Conservation (phyloP, 2,113 vertebrate species). For the Ceratotherium simum region DNA sequence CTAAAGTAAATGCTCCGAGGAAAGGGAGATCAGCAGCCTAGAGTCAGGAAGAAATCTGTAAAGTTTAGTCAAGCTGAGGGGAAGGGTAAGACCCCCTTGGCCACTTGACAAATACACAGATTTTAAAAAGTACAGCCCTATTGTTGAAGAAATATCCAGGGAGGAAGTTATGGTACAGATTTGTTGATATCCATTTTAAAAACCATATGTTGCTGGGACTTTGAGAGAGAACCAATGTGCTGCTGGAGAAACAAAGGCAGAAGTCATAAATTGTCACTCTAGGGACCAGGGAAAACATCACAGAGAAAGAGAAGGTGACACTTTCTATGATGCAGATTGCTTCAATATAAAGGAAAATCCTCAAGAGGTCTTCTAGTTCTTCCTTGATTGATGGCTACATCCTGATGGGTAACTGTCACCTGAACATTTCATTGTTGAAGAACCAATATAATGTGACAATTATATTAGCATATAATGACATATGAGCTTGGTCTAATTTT, state of each 20-base stretch:
- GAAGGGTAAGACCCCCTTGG: not conserved
- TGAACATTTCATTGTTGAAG: not conserved
- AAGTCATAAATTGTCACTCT: not conserved
- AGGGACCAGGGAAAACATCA: not conserved
- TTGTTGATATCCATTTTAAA: not conserved
- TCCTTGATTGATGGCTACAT: not conserved
- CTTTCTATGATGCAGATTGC: not conserved
- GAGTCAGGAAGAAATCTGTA: not conserved
- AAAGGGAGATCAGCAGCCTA: not conserved
- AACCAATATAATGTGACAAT: conserved; percentile 1
- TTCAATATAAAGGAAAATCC: not conserved
- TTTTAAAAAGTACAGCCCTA: not conserved
- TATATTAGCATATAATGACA: conserved; percentile 3
- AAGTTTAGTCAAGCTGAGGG: not conserved
- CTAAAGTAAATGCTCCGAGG: not conserved
- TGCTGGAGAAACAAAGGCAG: not conserved
- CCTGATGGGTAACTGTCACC: not conserved
- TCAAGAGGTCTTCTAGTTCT: not conserved
- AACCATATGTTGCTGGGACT: not conserved
- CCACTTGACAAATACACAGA: not conserved
- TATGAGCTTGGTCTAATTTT: conserved; percentile 9
- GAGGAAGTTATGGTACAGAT: not conserved
- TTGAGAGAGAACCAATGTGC: not conserved
- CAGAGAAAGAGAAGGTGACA: not conserved
- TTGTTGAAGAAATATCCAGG: not conserved